phyloP scores from a whole-genome alignment of 2,888 invertebrate species.

The Catocala nupta region DNA sequence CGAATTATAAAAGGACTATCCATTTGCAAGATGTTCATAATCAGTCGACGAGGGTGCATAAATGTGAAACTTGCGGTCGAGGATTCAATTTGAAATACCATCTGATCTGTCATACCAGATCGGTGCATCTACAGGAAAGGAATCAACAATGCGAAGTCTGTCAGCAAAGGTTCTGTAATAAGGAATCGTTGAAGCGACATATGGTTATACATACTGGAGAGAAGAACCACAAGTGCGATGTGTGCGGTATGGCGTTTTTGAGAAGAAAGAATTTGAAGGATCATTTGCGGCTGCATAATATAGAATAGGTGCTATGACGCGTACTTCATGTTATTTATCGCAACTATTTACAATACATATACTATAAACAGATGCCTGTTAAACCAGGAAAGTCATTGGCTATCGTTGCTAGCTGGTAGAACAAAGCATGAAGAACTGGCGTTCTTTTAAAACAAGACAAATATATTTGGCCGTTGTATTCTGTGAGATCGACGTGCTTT shows the following conservation, averaged over 20 bases:
- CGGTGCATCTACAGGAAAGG: conserved; percentile 81
- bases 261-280: conserved; percentile 81
- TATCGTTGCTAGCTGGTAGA: too few relatives aligned
- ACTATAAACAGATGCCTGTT: too few relatives aligned
- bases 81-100: conserved; percentile 81
- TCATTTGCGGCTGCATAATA: conserved; percentile 78
- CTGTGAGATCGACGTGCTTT: too few relatives aligned
- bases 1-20: conserved; percentile 80
- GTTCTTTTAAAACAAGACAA: too few relatives aligned
- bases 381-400: too few relatives aligned
- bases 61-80: conserved; percentile 79
- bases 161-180: conserved; percentile 84
- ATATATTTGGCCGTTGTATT: too few relatives aligned
- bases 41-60: conserved; percentile 79
- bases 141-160: conserved; percentile 86
- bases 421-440: too few relatives aligned
- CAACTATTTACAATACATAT: too few relatives aligned
- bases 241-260: conserved; percentile 83
- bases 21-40: conserved; percentile 82
- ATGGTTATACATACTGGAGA: conserved; percentile 87
- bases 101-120: conserved; percentile 77
- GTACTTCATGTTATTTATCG: too few relatives aligned
- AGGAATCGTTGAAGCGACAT: conserved; percentile 86
- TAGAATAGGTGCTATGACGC: conserved; percentile 37
- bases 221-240: conserved; percentile 85